These are phyloP conservation scores for Pachycephus smyrnensis DNA, from an alignment of 2,888 invertebrate genomes.

Conservation along the genomic window DNA sequence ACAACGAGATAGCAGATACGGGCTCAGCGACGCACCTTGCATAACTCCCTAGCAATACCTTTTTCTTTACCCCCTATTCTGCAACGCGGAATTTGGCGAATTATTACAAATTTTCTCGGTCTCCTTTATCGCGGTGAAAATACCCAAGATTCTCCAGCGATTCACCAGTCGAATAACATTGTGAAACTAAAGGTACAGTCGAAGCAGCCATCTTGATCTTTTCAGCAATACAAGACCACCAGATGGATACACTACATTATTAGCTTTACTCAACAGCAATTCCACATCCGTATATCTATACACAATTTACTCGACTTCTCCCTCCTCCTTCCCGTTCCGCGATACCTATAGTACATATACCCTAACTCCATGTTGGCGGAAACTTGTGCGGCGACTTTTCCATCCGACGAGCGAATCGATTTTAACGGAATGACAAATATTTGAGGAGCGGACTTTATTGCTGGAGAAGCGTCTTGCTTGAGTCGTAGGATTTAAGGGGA, in stretches of 20 bases:
- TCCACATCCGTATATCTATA: not conserved
- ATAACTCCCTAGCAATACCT: not conserved
- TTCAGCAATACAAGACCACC: not conserved
- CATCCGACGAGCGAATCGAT: slow-evolving; percentile 19
- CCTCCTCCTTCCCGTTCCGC: not conserved
- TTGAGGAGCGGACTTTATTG: slow-evolving; percentile 29
- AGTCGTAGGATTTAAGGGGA: not conserved
- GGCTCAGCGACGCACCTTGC: not conserved
- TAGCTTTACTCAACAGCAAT: not conserved
- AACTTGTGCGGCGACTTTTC: not conserved
- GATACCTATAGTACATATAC: not conserved
- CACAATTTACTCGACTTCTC: not conserved
- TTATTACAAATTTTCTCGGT: not conserved
- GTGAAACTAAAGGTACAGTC: not conserved
- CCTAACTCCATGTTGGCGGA: not conserved
- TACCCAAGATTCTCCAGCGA: not conserved
- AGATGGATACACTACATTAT: not conserved
- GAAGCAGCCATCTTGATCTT: not conserved
- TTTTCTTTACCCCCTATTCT: not conserved
- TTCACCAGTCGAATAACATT: not conserved
- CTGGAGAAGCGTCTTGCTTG: not conserved
- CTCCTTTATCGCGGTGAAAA: not conserved
- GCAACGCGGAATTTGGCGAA: not conserved
- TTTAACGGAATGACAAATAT: slow-evolving; percentile 33
- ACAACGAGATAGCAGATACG: not conserved